Evolutionary conservation across 2,888 invertebrate species (phyloP).

Genomic region (Smittia sp.): DNA sequence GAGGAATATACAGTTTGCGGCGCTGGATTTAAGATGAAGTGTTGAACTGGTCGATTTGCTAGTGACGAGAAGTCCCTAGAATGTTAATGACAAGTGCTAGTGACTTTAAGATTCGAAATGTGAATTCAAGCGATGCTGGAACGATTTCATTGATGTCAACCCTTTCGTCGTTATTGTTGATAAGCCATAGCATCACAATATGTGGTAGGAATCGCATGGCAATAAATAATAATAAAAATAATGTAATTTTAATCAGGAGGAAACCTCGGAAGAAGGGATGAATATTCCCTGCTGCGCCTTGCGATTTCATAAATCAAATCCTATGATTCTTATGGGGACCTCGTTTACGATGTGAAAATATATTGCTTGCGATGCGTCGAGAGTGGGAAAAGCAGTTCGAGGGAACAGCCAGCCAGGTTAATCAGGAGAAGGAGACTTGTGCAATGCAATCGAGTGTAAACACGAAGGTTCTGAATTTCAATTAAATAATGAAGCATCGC

Average conservation of each 20-base stretch:
- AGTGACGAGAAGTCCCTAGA: background rate
- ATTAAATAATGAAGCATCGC: too few relatives aligned
- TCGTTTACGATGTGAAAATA: constrained; percentile 37
- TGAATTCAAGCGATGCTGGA: background rate
- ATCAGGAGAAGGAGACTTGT: too few relatives aligned
- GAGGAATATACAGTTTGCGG: constrained; percentile 36
- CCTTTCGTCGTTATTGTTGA: constrained; percentile 32
- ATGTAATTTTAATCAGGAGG: constrained; percentile 38
- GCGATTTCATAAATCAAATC: constrained; percentile 38
- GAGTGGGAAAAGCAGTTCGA: too few relatives aligned
- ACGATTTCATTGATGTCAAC: constrained; percentile 25
- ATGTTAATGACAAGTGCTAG: background rate
- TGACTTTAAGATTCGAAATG: background rate
- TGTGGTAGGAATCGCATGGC: constrained; percentile 32
- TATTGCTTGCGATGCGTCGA: too few relatives aligned
- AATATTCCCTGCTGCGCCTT: constrained; percentile 24
- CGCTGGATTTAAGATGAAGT: constrained; percentile 38
- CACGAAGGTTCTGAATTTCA: too few relatives aligned
- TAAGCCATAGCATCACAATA: constrained; percentile 31
- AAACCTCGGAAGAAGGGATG: constrained; percentile 10
- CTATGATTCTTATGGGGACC: constrained; percentile 33
- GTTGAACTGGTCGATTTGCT: too few relatives aligned
- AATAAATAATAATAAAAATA: constrained; percentile 30
- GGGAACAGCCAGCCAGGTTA: too few relatives aligned
- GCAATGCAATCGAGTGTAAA: too few relatives aligned